Conservation (phyloP, 2,797 vertebrate genomes). For the Ctenochaetus hawaiiensis region DNA sequence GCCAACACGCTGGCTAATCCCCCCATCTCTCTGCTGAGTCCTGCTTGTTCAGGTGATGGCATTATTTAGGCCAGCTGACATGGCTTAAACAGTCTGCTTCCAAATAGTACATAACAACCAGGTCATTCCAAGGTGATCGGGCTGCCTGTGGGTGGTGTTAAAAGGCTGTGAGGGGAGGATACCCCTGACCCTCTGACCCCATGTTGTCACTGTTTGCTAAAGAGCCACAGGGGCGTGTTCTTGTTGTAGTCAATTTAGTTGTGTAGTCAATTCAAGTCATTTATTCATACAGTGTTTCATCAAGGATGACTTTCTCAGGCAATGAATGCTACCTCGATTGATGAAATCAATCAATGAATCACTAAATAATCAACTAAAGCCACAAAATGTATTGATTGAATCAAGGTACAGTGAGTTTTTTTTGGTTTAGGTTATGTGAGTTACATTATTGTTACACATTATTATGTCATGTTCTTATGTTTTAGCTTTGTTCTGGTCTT, state of each 20-base stretch:
- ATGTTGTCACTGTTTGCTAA: slow-evolving; percentile 12
- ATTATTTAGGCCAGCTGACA: slow-evolving; percentile 72
- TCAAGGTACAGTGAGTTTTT: background rate
- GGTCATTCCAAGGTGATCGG: slow-evolving; percentile 65
- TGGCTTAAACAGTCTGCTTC: slow-evolving; percentile 59
- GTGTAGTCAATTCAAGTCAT: slow-evolving; percentile 16
- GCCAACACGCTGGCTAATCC: slow-evolving; percentile 65
- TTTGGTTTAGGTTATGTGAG: background rate
- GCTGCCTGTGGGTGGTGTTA: slow-evolving; percentile 7
- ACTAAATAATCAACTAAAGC: background rate
- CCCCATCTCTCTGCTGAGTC: slow-evolving; percentile 50
- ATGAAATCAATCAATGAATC: slow-evolving; percentile 50
- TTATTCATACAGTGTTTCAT: slow-evolving; percentile 19
- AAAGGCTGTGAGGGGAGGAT: slow-evolving; percentile 42
- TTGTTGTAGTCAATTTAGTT: slow-evolving; percentile 19
- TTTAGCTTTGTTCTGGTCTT: background rate
- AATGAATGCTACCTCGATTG: background rate
- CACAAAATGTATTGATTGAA: background rate
- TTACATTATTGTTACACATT: background rate
- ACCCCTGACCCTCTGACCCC: slow-evolving; percentile 34
- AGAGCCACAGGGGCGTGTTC: slow-evolving; percentile 1
- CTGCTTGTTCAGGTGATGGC: slow-evolving; percentile 74
- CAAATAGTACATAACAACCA: slow-evolving; percentile 56
- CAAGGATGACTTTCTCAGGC: slow-evolving; percentile 15
- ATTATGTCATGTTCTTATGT: background rate